Percentiles rank a stretch among this genome's conserved stretches.
Evolutionary conservation across 2,888 invertebrate species (phyloP).

Genomic region (Ctenicera cuprea): DNA sequence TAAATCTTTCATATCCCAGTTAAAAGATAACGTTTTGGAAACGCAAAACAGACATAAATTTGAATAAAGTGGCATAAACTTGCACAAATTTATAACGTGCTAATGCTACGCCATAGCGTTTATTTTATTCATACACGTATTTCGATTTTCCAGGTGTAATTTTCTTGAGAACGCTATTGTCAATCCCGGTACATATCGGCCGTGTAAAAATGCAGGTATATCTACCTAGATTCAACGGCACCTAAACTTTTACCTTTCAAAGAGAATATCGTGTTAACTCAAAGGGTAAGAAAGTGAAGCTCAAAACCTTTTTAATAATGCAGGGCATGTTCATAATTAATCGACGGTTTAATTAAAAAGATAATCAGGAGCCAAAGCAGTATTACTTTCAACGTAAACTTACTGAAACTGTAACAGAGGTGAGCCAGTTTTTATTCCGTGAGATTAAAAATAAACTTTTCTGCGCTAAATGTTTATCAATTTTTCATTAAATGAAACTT

Average conservation of each 20-base stretch:
- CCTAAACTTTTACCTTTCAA: background rate
- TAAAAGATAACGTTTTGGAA: conserved; percentile 31
- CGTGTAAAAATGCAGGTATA: too few species aligned
- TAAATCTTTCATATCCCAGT: conserved; percentile 30
- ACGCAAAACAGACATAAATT: conserved; percentile 31
- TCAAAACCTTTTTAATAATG: conserved; percentile 34
- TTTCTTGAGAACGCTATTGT: conserved; percentile 8
- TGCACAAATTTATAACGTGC: conserved; percentile 30
- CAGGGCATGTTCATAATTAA: conserved; percentile 37
- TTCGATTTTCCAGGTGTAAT: conserved; percentile 5
- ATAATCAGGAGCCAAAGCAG: conserved; percentile 19
- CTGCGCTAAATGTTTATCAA: too few species aligned
- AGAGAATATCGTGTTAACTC: conserved; percentile 19
- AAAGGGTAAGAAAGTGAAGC: conserved; percentile 26
- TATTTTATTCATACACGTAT: conserved; percentile 25
- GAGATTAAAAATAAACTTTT: too few species aligned
- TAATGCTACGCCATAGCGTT: conserved; percentile 22
- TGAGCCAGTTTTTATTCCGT: background rate
- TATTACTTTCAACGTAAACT: conserved; percentile 32
- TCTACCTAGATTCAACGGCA: background rate
- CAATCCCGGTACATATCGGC: background rate
- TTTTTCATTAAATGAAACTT: too few species aligned
- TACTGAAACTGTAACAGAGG: conserved; percentile 11
- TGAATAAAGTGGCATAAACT: conserved; percentile 31
- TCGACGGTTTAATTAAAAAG: conserved; percentile 37